Base-by-base conservation (phyloP, 2,888 invertebrate genomes). In the Macrophya alboannulata region DNA sequence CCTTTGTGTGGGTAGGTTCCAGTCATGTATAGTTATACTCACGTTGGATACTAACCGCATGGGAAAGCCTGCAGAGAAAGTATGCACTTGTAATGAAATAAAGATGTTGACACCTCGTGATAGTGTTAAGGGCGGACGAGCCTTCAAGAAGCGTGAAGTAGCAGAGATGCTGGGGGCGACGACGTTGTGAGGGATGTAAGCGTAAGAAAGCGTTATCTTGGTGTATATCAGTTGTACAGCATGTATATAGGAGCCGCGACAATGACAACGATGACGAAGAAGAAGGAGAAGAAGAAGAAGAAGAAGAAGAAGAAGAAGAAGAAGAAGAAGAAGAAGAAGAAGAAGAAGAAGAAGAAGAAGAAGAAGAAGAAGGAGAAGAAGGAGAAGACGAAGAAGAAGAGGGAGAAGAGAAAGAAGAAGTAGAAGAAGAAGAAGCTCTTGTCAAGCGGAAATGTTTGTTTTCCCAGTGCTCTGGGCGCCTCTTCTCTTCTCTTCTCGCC, bases 391-490 rank as follows among this genome's bases (percentile, higher is more conserved):
- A 40, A 12, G 65, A 31, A 68, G 37, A 8, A 25, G 48, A 43
- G 21, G 72, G 21, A 72, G 40, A 76, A 51, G 76, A 31, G 6
- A 21, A 25, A 62, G 43, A 51, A 76, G 76, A 76, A 15, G 74
- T 25, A 77, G 59, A 40, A 40, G 77, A 55, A 51, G 77, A 31
- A 62, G 62, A 81, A 81, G 43, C 79, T 31, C 79, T 81, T 62
- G 59, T 81, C n/a, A 40, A 62, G 79, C 79, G 79, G 79, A 81
- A 81, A 81, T 81, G 79, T 81, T 81, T 81, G 62, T 81, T 81
- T 81, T 81, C 79, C 62, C 5, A 81, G 59, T 81, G 43, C 79
- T 81, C 62, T 21, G 59, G 40, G 79, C 59, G 79, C 62, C 40
- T 62, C 59, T 59, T 59, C 31, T 37, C 62, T 62, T 12, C 43